Percentiles rank a stretch among this genome's conserved stretches.
These are phyloP conservation scores for Halcyon leucocephala DNA, from an alignment of 2,797 vertebrate genomes.

Conservation along the genomic window DNA sequence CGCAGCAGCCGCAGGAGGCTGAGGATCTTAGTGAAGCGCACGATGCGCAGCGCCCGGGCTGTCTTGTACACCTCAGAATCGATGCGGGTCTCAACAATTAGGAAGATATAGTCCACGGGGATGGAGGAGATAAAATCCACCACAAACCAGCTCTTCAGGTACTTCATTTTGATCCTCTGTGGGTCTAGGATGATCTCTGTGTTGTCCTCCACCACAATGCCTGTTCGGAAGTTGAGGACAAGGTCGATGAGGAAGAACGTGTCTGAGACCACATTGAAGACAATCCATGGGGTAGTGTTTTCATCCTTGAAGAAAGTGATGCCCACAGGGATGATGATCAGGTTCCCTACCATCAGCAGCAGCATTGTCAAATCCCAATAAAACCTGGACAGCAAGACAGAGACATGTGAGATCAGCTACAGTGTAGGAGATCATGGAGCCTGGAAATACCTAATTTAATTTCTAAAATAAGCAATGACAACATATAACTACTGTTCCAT, in stretches of 20 bases:
- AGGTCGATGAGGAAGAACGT: slow-evolving; percentile 99
- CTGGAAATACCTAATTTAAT: not conserved
- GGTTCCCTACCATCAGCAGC: slow-evolving; percentile 97
- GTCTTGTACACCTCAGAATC: slow-evolving; percentile 99
- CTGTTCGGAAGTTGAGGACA: slow-evolving; percentile 98
- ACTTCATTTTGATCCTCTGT: slow-evolving; percentile 97
- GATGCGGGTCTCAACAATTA: slow-evolving; percentile 98
- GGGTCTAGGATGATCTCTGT: slow-evolving; percentile 98
- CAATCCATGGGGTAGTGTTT: slow-evolving; percentile 97
- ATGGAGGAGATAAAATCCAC: slow-evolving; percentile 99
- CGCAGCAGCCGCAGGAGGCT: slow-evolving; percentile 93
- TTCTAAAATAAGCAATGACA: not conserved
- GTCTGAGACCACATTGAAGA: slow-evolving; percentile 98
- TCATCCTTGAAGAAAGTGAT: slow-evolving; percentile 99
- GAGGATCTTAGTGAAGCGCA: slow-evolving; percentile 98
- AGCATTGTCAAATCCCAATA: slow-evolving; percentile 99
- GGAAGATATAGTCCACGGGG: slow-evolving; percentile 98
- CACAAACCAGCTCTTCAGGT: slow-evolving; percentile 97
- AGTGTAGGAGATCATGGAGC: not conserved
- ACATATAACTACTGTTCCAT: not conserved
- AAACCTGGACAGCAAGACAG: slow-evolving; percentile 86
- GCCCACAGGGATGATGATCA: slow-evolving; percentile 98
- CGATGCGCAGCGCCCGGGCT: slow-evolving; percentile 94
- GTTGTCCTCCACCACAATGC: slow-evolving; percentile 98
- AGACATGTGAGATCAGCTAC: slow-evolving; percentile 26